Percentiles rank a stretch among this genome's conserved stretches.
phyloP scores from a whole-genome alignment of 2,113 vertebrate genomes.

The Monopterus albus region DNA sequence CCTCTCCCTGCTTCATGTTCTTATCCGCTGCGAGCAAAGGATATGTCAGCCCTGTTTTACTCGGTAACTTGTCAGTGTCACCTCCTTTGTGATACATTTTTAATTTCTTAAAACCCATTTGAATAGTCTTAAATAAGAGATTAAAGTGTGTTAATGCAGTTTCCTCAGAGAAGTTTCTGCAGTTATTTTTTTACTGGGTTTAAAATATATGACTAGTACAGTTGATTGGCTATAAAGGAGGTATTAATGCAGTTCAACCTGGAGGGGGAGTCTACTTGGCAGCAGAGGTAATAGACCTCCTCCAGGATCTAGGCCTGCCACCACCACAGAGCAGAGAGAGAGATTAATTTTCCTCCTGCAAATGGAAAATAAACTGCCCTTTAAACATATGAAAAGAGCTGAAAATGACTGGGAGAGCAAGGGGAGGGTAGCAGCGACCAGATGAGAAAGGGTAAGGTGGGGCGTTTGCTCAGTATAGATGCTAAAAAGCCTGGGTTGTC shows the following conservation, averaged over 20 bases:
- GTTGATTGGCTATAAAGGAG: slow-evolving; percentile 76
- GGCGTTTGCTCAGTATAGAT: slow-evolving; percentile 68
- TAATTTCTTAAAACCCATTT: slow-evolving; percentile 61
- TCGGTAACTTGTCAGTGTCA: slow-evolving; percentile 28
- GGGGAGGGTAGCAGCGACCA: slow-evolving; percentile 29
- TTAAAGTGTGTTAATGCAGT: slow-evolving; percentile 68
- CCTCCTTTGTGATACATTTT: slow-evolving; percentile 47
- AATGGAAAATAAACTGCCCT: slow-evolving; percentile 79
- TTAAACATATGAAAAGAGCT: slow-evolving; percentile 73
- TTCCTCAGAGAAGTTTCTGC: slow-evolving; percentile 61
- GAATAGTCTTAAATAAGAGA: slow-evolving; percentile 65
- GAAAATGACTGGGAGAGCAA: slow-evolving; percentile 56
- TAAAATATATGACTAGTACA: slow-evolving; percentile 67
- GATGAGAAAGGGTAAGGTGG: slow-evolving; percentile 47
- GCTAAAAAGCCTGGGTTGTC: slow-evolving; percentile 68
- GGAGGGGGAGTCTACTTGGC: slow-evolving; percentile 74
- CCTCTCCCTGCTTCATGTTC: slow-evolving; percentile 52
- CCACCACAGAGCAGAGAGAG: slow-evolving; percentile 58
- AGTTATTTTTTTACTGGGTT: slow-evolving; percentile 71
- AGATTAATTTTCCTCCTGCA: slow-evolving; percentile 70
- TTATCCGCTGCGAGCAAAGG: slow-evolving; percentile 43
- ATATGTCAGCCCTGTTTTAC: slow-evolving; percentile 32
- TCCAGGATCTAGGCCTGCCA: slow-evolving; percentile 61
- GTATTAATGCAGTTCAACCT: slow-evolving; percentile 76
- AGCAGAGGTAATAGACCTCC: slow-evolving; percentile 77